Evolutionary conservation across 2,113 vertebrate genomes (phyloP), one percentile per base, ranked within the genome.

Genomic region (Cynocephalus volans): DNA sequence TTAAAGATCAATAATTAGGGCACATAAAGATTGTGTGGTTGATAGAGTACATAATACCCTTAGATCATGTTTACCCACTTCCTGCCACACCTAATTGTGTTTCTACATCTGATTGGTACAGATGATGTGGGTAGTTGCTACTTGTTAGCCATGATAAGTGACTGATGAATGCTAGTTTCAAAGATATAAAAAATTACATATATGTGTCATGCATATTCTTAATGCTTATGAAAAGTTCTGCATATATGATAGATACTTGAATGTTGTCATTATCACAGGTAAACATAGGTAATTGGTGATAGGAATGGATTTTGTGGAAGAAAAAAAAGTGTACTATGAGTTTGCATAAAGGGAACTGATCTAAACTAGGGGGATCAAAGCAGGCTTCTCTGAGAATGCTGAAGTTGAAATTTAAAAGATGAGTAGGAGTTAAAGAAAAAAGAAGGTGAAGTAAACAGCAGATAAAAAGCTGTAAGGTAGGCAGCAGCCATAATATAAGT

Each of bases 51-150:
- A 45, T 87, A 28, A 77, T 41, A n/a, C 2, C 11, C 56, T 73
- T 82, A 70, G 26, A 91, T 82, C 36, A 91, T 69, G 28, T 41
- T 85, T n/a, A 82, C 80, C 14, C 41, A 90, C 82, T 95, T 76
- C 18, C 62, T 80, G 36, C 13, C 8, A 50, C 19, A 65, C 1
- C 5, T 26, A 80, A 69, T 41, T 84, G 18, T 86, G 24, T 72
- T 54, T 67, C 19, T 83, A 48, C 12, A 56, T 90, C 79, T 86
- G 24, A 94, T 36, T 80, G 31, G 33, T 69, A 52, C 1, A 90
- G 17, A 64, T 24, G 24, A 86, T 31, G 33, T 21, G 48, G 75
- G 23, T 45, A 45, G 14, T 8, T n/a, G 5, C 80, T 80, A 72
- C 50, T 73, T 54, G 2, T 64, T 56, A 87, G 41, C 2, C 52